Conservation (phyloP, 2,888 invertebrate genomes). For the Sminthurinus aureus region DNA sequence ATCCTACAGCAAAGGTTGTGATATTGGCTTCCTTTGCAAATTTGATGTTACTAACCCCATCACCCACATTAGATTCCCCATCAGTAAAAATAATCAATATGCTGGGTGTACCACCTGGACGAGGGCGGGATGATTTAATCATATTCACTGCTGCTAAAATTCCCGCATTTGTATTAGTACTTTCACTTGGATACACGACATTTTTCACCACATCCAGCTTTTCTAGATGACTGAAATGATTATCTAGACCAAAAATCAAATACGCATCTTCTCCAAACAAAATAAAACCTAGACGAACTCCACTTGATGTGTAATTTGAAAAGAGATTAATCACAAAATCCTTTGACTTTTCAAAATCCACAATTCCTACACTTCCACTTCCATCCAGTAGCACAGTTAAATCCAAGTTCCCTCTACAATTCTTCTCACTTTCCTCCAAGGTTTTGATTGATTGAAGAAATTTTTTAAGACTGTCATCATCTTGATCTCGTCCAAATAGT, state of each 20-base stretch:
- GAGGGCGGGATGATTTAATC: not conserved
- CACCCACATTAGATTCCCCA: slow-evolving; percentile 33
- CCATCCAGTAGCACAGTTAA: slow-evolving; percentile 46
- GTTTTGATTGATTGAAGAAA: not conserved
- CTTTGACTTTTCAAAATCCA: slow-evolving; percentile 33
- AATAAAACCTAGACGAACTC: slow-evolving; percentile 23
- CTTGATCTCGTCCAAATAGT: slow-evolving; percentile 23
- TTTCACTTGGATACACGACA: not conserved
- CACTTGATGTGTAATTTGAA: not conserved
- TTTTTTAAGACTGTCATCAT: no score
- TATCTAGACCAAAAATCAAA: slow-evolving; percentile 16
- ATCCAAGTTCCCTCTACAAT: slow-evolving; percentile 47
- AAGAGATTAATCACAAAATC: slow-evolving; percentile 27
- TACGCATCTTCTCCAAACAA: slow-evolving; percentile 10
- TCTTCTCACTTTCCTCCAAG: slow-evolving; percentile 1
- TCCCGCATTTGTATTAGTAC: slow-evolving; percentile 28
- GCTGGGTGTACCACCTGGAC: slow-evolving; percentile 8
- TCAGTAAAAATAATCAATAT: slow-evolving; percentile 24
- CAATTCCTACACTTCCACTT: slow-evolving; percentile 42
- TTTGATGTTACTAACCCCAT: slow-evolving; percentile 28
- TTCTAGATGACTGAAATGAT: not conserved
- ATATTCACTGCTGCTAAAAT: slow-evolving; percentile 20
- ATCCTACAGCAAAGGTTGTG: slow-evolving; percentile 24
- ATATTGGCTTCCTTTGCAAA: slow-evolving; percentile 12
- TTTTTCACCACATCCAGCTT: not conserved